Percentiles rank a stretch among this genome's conserved stretches.
These are phyloP conservation scores for Nezara viridula DNA, from an alignment of 2,888 invertebrate genomes.

Conservation along the genomic window DNA sequence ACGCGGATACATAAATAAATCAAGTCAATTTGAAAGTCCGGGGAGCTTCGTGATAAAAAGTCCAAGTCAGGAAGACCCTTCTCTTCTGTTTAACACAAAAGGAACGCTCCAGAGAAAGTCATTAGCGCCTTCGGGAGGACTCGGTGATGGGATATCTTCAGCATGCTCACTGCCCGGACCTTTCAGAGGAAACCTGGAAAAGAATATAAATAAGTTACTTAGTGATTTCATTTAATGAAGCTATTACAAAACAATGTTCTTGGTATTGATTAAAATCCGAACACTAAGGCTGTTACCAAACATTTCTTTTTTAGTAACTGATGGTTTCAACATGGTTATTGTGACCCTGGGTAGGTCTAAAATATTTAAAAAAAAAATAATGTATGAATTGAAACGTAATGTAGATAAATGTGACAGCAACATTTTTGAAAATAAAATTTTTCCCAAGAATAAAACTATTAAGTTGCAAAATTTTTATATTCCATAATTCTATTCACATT, in stretches of 20 bases:
- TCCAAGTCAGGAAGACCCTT: constrained; percentile 32
- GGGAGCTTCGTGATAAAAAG: constrained; percentile 28
- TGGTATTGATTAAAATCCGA: too few species aligned
- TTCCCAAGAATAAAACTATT: too few species aligned
- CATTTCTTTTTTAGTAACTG: too few species aligned
- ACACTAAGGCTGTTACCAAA: too few species aligned
- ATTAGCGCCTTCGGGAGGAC: background rate
- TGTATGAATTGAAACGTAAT: too few species aligned
- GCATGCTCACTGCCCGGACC: background rate
- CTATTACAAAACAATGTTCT: background rate
- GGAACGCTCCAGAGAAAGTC: constrained; percentile 39
- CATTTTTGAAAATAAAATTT: too few species aligned
- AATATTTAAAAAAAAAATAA: too few species aligned
- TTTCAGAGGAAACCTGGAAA: background rate
- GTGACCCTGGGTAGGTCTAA: too few species aligned
- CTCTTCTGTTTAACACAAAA: constrained; percentile 41
- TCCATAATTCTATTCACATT: too few species aligned
- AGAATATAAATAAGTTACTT: background rate
- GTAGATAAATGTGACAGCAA: too few species aligned
- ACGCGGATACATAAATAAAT: background rate
- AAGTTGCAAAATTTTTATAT: too few species aligned
- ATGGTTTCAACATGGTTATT: too few species aligned
- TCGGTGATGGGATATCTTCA: background rate
- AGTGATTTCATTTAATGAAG: background rate
- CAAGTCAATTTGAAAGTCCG: constrained; percentile 43